These are phyloP conservation scores for Terrapene triunguis DNA, from an alignment of 2,113 vertebrate species.

Conservation along the genomic window DNA sequence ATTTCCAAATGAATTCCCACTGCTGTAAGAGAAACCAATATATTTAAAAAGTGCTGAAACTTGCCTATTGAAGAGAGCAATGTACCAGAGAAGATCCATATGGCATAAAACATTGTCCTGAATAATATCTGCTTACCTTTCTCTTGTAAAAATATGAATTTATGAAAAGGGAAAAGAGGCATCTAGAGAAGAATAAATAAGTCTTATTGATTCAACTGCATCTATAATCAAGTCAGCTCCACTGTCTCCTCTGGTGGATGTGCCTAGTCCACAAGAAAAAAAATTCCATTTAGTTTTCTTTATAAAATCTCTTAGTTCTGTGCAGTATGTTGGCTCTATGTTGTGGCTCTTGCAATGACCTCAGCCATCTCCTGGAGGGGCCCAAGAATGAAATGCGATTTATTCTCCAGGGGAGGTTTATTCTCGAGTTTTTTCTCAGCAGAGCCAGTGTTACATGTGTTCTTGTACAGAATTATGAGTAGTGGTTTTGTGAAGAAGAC, in stretches of 20 bases:
- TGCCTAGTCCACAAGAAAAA: slow-evolving; percentile 30
- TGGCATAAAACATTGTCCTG: slow-evolving; percentile 32
- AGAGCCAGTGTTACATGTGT: slow-evolving; percentile 25
- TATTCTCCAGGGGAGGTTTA: slow-evolving; percentile 64
- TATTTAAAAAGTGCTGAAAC: slow-evolving; percentile 31
- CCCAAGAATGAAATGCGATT: slow-evolving; percentile 33
- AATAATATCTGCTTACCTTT: slow-evolving; percentile 61
- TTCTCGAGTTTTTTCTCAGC: slow-evolving; percentile 51
- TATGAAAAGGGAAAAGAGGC: slow-evolving; percentile 43
- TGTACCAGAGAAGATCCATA: neutral
- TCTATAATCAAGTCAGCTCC: slow-evolving; percentile 47
- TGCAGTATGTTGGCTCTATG: slow-evolving; percentile 25
- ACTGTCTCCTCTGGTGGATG: slow-evolving; percentile 31
- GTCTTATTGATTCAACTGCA: slow-evolving; percentile 66
- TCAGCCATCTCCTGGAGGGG: slow-evolving; percentile 57
- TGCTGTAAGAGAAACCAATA: slow-evolving; percentile 66
- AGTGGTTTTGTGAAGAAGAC: neutral
- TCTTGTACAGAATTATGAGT: slow-evolving; percentile 4
- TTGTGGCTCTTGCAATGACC: slow-evolving; percentile 51
- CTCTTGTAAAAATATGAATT: slow-evolving; percentile 61
- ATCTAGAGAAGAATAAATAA: slow-evolving; percentile 22
- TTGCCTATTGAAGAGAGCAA: slow-evolving; percentile 33
- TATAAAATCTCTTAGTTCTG: slow-evolving; percentile 55
- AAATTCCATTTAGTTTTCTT: slow-evolving; percentile 55
- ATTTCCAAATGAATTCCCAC: slow-evolving; percentile 70